Conservation (phyloP, 2,797 vertebrate genomes). For the Cyclura pinguis region DNA sequence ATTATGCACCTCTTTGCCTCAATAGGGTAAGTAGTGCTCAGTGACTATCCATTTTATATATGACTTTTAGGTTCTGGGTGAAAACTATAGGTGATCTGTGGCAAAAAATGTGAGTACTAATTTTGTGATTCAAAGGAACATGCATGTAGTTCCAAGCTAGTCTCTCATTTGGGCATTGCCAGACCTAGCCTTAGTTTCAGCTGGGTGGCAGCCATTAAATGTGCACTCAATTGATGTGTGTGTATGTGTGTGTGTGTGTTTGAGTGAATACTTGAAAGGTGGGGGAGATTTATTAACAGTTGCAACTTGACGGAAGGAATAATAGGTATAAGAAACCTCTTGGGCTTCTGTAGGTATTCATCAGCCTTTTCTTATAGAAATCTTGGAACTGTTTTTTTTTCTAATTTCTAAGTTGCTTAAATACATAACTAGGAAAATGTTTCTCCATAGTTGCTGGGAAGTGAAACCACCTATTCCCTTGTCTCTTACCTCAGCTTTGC, state of each 20-base stretch:
- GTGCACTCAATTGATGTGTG: neutral
- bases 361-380: neutral
- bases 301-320: neutral
- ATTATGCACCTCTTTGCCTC: neutral
- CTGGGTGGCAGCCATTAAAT: neutral
- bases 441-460: neutral
- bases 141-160: neutral
- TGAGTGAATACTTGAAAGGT: too few relatives aligned
- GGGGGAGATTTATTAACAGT: neutral
- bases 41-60: neutral
- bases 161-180: neutral
- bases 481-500: neutral
- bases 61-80: neutral
- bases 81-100: neutral
- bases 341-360: neutral
- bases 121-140: neutral
- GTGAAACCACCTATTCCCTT: neutral
- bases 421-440: neutral
- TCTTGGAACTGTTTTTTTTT: neutral
- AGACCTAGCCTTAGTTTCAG: neutral
- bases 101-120: neutral
- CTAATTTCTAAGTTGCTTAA: neutral
- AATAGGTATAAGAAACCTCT: neutral
- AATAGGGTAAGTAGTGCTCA: neutral
- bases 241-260: neutral